Base-by-base conservation (phyloP, 1,140 invertebrate genomes). In the Aculops lycopersici region DNA sequence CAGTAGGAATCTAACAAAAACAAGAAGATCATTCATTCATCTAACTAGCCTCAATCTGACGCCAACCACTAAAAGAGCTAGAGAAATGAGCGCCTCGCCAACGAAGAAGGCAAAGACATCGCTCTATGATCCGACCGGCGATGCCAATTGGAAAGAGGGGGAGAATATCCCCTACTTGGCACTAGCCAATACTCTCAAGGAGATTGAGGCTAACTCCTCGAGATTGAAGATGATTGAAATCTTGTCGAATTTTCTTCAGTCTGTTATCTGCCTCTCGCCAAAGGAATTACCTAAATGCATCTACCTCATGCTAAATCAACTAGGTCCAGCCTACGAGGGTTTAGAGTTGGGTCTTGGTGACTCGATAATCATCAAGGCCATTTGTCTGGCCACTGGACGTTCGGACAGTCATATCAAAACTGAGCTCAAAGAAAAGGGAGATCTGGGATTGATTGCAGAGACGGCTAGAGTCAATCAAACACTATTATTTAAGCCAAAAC, bases 391-490 rank as follows among this genome's bases (percentile, higher is more conserved):
- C 36, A 92, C 83, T 35, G 84, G 84, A 4, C 63, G 83, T 49
- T 71, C 71, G 37, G 47, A 81, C 36, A 69, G 71, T 2, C 77
- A 86, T 55, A 72, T 95, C 35, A 84, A 83, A 58, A 55, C 62
- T 1, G 79, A 90, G 48, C 68, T 69, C 3, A 69, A 70, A 43
- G 57, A 64, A 46, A 67, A 65, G 47, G 86, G 86, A 3, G 88
- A 98, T 61, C 59, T 95, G 13, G 86, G 84, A 3, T 58, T 75
- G n/a, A 78, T 86, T 5, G 86, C 86, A 3, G 80, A 94, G 64
- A 67, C 66, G 45, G 84, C 79, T 50, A 68, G 78, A 43, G 69
- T 70, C 24, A 80, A 71, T 52, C 90, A 97, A 56, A 64, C 70
- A 48, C 80, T 74, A 50, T 76, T 97, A 69, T 79, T 65, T 50